A percentile compares a stretch with the other conserved stretches of the same genome.
Conservation (phyloP, 2,797 vertebrate genomes). For the Aplochiton taeniatus region DNA sequence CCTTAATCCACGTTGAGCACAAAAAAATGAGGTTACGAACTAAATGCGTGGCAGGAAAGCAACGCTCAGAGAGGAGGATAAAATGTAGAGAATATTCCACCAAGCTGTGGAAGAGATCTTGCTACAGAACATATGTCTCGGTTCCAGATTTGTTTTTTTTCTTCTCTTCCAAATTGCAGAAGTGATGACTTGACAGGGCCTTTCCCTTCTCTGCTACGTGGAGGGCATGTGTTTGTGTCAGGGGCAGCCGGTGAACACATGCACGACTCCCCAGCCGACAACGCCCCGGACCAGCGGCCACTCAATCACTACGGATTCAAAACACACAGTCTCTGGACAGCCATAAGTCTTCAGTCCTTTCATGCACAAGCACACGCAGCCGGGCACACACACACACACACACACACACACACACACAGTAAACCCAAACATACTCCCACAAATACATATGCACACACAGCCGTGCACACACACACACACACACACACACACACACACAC, state of each 20-base stretch:
- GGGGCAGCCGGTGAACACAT: slow-evolving; percentile 12
- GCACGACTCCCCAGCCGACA: slow-evolving; percentile 31
- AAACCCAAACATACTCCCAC: too few relatives aligned
- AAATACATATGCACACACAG: slow-evolving; percentile 24
- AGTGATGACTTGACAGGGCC: slow-evolving; percentile 5
- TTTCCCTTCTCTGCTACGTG: slow-evolving; percentile 10
- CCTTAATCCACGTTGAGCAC: too few relatives aligned
- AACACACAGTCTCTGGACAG: slow-evolving; percentile 39
- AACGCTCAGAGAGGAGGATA: slow-evolving; percentile 24
- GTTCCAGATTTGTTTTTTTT: too few relatives aligned
- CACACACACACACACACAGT: too few relatives aligned
- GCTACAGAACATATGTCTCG: background rate
- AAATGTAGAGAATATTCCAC: slow-evolving; percentile 29
- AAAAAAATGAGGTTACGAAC: too few relatives aligned
- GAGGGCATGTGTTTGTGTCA: slow-evolving; percentile 11
- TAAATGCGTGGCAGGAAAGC: too few relatives aligned
- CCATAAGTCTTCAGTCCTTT: slow-evolving; percentile 42
- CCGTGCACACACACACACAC: slow-evolving; percentile 34
- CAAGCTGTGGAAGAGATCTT: slow-evolving; percentile 35
- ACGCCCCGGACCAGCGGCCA: slow-evolving; percentile 35
- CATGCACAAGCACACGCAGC: slow-evolving; percentile 8
- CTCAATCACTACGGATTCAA: slow-evolving; percentile 47
- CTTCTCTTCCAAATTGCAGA: background rate
- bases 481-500: background rate
- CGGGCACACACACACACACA: slow-evolving; percentile 37